A percentile compares a stretch with the other conserved stretches of the same genome.
phyloP scores from a whole-genome alignment of 1,140 invertebrate species.

The Aphidius ervi region DNA sequence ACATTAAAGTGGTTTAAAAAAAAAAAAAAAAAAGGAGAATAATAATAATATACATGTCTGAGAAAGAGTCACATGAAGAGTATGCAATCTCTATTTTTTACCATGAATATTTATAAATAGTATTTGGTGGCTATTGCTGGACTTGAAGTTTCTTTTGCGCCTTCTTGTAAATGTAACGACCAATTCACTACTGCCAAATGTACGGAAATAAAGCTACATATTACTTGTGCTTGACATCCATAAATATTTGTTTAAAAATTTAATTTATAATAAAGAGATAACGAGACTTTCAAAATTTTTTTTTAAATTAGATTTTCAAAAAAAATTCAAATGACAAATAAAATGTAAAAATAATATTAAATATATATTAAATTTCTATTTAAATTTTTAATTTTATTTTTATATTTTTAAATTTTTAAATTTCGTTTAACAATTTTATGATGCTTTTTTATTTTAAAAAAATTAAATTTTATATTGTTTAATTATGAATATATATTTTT shows the following conservation, averaged over 20 bases:
- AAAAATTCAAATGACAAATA: too few relatives aligned
- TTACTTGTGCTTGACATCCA: background rate
- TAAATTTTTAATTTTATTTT: too few relatives aligned
- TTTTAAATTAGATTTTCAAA: too few relatives aligned
- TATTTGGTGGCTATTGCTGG: constrained; percentile 27
- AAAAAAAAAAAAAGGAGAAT: background rate
- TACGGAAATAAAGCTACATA: constrained; percentile 25
- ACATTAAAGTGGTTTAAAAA: background rate
- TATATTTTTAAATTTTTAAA: too few relatives aligned
- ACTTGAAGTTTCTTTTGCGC: constrained; percentile 23
- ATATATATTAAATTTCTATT: too few relatives aligned
- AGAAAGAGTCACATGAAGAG: constrained; percentile 1
- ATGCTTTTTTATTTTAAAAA: background rate
- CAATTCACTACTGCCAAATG: constrained; percentile 22
- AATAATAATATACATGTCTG: background rate
- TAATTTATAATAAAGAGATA: background rate
- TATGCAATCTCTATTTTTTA: constrained; percentile 26
- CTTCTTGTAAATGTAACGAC: constrained; percentile 22
- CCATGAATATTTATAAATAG: constrained; percentile 26
- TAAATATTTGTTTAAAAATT: constrained; percentile 1
- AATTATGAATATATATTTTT: too few relatives aligned
- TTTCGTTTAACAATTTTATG: background rate
- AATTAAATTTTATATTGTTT: too few relatives aligned
- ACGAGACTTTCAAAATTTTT: too few relatives aligned
- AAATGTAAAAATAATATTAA: too few relatives aligned